phyloP scores from a whole-genome alignment of 2,797 vertebrate genomes.

The Crenuchus spilurus region DNA sequence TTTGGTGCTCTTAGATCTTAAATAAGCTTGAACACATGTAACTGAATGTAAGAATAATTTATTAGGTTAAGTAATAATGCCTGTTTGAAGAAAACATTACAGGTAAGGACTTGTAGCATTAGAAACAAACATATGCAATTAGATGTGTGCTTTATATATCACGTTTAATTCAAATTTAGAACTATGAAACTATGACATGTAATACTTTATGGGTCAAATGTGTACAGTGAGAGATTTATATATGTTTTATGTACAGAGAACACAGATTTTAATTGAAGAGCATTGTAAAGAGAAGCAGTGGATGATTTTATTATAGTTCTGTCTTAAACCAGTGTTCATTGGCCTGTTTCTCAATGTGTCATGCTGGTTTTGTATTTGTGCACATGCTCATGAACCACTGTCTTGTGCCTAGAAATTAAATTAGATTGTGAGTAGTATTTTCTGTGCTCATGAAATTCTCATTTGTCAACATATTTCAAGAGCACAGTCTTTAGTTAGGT shows the following conservation, averaged over 20 bases:
- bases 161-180: background rate
- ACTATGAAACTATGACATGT: background rate
- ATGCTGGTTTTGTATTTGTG: background rate
- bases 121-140: background rate
- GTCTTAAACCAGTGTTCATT: background rate
- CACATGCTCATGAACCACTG: background rate
- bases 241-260: background rate
- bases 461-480: background rate
- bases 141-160: background rate
- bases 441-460: background rate
- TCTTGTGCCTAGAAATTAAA: background rate
- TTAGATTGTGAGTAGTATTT: conserved; percentile 3
- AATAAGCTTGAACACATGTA: conserved; percentile 11
- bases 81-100: background rate
- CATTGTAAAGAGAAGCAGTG: background rate
- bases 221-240: background rate
- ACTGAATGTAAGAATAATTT: conserved; percentile 1
- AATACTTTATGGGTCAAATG: background rate
- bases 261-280: background rate
- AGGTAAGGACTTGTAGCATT: background rate
- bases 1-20: conserved; percentile 23
- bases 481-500: background rate
- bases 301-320: background rate
- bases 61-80: background rate
- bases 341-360: background rate